Evolutionary conservation across 2,888 invertebrate genomes (phyloP), one percentile per base, ranked within the genome.

Genomic region (Erannis defoliaria): DNA sequence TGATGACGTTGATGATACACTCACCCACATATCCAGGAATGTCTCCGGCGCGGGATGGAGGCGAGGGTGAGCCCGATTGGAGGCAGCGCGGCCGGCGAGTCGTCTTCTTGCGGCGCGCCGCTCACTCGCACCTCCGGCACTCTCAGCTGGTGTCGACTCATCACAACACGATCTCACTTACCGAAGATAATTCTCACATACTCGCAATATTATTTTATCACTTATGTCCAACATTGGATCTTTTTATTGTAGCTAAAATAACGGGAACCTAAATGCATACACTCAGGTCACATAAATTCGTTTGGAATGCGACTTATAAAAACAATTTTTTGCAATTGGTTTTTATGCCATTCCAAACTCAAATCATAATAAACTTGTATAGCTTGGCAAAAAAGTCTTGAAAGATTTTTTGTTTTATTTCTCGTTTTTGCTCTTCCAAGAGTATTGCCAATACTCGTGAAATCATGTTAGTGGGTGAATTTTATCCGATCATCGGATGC

Each of bases 21-120:
- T 95, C 89, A 96, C 96, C 96, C 93, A 84, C 96, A 96, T 81
- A 96, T 96, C 96, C 96, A 96, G 67, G 96, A 96, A 84, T 96
- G 96, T 69, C 96, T 89, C 54, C 96, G 93, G 58, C 95, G 90
- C 19, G 95, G 95, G 77, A 94, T 93, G 40, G 86, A 90, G 33
- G 93, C 88, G 35, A 94, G 91, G n/a, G 94, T 93, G 50, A 94
- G 93, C 1, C 82, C 89, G 71, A 87, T 90, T 63, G 87, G 92
- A 53, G 88, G 92, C 71, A 86, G 80, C 45, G 88, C 89, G 54
- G 86, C 86, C 19, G 86, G 90, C 58, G 84, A 88, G 76, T 84
- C 92, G 73, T 90, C 90, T 33, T 90, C 90, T 66, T 82, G 81
- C n/a, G 94, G 94, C 64, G 94, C 94, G 49, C 94, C 94, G 68